Conservation (phyloP, 1,140 invertebrate genomes). For the Schlechtendalia chinensis region DNA sequence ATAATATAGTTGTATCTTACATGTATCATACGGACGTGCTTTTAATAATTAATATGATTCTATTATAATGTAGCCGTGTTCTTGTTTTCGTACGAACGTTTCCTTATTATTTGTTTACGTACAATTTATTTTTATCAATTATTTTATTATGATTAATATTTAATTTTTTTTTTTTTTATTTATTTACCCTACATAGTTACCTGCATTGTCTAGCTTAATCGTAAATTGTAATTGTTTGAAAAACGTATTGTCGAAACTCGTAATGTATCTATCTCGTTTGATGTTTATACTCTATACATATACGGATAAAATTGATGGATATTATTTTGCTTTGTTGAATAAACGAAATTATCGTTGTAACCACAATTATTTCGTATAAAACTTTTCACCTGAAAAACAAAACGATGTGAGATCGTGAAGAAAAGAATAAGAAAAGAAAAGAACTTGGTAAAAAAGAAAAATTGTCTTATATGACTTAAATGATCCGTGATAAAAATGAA, state of each 20-base stretch:
- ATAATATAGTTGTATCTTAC: slow-evolving; percentile 15
- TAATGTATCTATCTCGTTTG: slow-evolving; percentile 18
- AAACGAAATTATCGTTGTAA: slow-evolving; percentile 34
- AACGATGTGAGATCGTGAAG: no score
- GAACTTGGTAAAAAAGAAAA: no score
- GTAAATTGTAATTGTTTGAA: background rate
- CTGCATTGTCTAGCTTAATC: slow-evolving; percentile 26
- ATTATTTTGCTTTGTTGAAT: slow-evolving; percentile 39
- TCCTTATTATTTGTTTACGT: slow-evolving; percentile 35
- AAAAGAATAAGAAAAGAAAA: no score
- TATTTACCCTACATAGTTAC: slow-evolving; percentile 40
- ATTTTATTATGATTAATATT: slow-evolving; percentile 5
- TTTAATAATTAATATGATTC: slow-evolving; percentile 12
- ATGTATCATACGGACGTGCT: slow-evolving; percentile 15
- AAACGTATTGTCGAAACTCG: background rate
- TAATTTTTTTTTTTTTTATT: background rate
- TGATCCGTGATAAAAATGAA: no score
- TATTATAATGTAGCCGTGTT: slow-evolving; percentile 18
- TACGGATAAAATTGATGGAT: background rate
- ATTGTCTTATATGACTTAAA: no score
- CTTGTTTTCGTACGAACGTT: slow-evolving; percentile 19
- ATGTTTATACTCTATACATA: background rate
- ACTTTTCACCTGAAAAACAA: no score
- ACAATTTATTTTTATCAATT: slow-evolving; percentile 25
- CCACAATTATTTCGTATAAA: background rate